Conservation (phyloP, 2,888 invertebrate genomes). For the Molorchus minor region DNA sequence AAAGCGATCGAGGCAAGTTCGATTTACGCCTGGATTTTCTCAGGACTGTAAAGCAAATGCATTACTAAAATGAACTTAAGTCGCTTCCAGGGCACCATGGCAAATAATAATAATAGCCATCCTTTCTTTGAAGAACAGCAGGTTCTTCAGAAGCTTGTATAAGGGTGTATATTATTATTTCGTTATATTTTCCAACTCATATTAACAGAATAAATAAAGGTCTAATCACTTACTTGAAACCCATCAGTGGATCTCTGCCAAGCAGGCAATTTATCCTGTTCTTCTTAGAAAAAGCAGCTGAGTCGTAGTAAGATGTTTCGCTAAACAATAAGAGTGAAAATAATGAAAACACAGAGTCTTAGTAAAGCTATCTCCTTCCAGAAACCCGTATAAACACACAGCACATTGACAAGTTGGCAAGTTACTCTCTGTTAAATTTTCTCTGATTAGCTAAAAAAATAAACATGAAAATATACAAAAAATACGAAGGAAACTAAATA, state of each 20-base stretch:
- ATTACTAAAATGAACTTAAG: too few relatives aligned
- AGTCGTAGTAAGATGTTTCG: slow-evolving; percentile 79
- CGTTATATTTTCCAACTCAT: background rate
- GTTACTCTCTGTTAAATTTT: slow-evolving; percentile 86
- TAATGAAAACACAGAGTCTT: slow-evolving; percentile 92
- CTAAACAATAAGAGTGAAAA: slow-evolving; percentile 86
- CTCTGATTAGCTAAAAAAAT: slow-evolving; percentile 76
- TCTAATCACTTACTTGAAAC: slow-evolving; percentile 74
- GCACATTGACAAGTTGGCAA: slow-evolving; percentile 89
- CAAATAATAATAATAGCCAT: too few relatives aligned
- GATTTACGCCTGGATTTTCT: too few relatives aligned
- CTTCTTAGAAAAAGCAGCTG: slow-evolving; percentile 76
- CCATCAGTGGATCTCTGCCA: slow-evolving; percentile 71
- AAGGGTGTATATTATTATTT: too few relatives aligned
- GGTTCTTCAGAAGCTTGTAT: too few relatives aligned
- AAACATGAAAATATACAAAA: slow-evolving; percentile 27
- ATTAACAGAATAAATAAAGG: too few relatives aligned
- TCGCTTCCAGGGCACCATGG: too few relatives aligned
- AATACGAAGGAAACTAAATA: too few relatives aligned
- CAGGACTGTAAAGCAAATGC: too few relatives aligned
- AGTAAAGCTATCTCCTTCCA: slow-evolving; percentile 82
- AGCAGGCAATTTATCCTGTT: slow-evolving; percentile 78
- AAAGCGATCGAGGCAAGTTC: too few relatives aligned
- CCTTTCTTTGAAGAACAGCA: too few relatives aligned
- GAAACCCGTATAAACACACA: slow-evolving; percentile 86